These are phyloP conservation scores for Todiramphus chloris DNA, from an alignment of 2,113 vertebrate species.

Conservation along the genomic window DNA sequence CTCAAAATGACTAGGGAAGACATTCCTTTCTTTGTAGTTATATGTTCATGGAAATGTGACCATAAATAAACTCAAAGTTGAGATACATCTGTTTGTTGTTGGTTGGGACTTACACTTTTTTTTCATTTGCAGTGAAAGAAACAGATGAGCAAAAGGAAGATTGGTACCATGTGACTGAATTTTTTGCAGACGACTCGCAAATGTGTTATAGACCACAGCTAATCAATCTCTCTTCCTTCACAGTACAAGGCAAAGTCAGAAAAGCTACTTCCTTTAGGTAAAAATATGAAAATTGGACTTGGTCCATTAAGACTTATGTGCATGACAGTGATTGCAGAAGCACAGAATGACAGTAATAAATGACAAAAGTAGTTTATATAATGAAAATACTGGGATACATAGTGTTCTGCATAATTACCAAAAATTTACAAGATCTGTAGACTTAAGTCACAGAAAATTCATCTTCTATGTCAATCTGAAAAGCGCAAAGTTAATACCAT, in stretches of 20 bases:
- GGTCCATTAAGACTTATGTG: background rate
- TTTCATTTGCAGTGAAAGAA: background rate
- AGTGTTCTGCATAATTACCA: background rate
- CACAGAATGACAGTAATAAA: background rate
- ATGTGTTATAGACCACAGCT: background rate
- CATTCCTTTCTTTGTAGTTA: background rate
- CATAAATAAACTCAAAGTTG: background rate
- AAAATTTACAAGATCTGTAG: background rate
- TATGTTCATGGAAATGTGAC: background rate
- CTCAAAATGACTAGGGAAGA: background rate
- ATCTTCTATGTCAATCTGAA: background rate
- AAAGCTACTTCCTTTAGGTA: constrained; percentile 47
- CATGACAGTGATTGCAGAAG: background rate
- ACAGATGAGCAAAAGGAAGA: background rate
- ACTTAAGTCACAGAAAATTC: background rate
- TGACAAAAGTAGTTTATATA: background rate
- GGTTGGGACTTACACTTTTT: background rate
- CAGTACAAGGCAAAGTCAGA: constrained; percentile 54
- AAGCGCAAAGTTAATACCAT: background rate
- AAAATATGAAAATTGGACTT: background rate
- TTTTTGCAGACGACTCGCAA: background rate
- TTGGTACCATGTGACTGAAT: background rate
- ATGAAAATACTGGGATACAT: background rate
- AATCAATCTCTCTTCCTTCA: background rate
- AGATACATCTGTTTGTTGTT: background rate